Percentiles rank a stretch among this genome's conserved stretches.
Conservation (phyloP, 37 sponge, comb jelly and placozoan species). For the Aplysina aerophoba region DNA sequence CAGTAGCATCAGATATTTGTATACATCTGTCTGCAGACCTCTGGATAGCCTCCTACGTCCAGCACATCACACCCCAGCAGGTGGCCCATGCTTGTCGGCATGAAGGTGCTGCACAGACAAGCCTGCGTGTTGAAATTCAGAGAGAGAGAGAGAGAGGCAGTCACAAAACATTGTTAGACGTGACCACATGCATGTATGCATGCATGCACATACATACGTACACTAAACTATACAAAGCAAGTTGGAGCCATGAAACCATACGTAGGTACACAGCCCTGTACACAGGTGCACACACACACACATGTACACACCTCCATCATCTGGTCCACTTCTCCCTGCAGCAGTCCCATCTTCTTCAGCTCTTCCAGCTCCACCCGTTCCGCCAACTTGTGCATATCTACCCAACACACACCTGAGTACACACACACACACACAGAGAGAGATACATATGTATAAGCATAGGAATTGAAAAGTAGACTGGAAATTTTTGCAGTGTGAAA, state of each 20-base stretch:
- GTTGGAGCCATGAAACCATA: not conserved
- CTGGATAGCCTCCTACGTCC: conserved; percentile 97
- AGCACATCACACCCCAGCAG: conserved; percentile 95
- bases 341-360: conserved; percentile 75
- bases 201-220: conserved; percentile 18
- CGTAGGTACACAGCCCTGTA: not conserved
- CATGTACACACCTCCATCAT: not conserved
- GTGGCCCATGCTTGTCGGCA: conserved; percentile 98
- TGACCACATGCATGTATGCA: not conserved
- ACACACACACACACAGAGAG: conserved; percentile 16
- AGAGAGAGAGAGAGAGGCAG: not conserved
- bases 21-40: conserved; percentile 64
- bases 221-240: not conserved
- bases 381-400: conserved; percentile 95
- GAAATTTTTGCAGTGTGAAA: too few relatives aligned
- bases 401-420: conserved; percentile 14
- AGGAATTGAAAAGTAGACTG: not conserved
- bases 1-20: too few relatives aligned
- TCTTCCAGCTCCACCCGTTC: conserved; percentile 78
- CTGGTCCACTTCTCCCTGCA: not conserved
- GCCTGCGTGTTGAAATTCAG: conserved; percentile 27
- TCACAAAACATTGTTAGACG: not conserved
- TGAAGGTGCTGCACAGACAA: conserved; percentile 88
- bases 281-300: conserved; percentile 16
- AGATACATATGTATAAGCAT: not conserved